Percentiles rank a stretch among this genome's conserved stretches.
Conservation (phyloP, 2,113 vertebrate genomes). For the Balaenoptera acutorostrata region DNA sequence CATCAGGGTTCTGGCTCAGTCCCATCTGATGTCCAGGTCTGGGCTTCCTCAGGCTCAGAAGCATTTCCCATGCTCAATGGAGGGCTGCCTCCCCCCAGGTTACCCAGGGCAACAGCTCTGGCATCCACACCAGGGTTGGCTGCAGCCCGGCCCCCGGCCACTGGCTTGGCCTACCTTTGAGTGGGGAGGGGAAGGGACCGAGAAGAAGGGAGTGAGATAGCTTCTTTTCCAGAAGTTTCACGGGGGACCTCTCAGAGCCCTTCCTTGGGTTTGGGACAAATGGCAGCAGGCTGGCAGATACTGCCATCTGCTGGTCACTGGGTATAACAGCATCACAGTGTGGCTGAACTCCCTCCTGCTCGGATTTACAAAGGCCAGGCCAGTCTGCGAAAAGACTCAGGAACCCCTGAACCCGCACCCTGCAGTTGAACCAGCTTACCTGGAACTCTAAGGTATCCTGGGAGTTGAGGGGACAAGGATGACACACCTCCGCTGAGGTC, state of each 20-base stretch:
- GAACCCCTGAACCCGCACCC: background rate
- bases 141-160: background rate
- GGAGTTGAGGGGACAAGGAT: background rate
- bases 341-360: background rate
- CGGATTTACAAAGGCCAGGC: background rate
- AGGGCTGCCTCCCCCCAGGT: background rate
- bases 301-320: slow-evolving; percentile 62
- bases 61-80: background rate
- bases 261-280: background rate
- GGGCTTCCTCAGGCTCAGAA: background rate
- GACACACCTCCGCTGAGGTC: background rate
- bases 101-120: slow-evolving; percentile 25
- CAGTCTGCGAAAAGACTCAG: background rate
- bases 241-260: background rate
- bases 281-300: background rate
- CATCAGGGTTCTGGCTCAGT: background rate
- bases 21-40: background rate
- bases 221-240: background rate
- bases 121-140: background rate
- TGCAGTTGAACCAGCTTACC: background rate
- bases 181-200: background rate
- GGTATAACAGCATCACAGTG: background rate
- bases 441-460: background rate
- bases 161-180: background rate
- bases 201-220: background rate